Evolutionary conservation across 1,140 invertebrate species (phyloP).

Genomic region (Popillia japonica): DNA sequence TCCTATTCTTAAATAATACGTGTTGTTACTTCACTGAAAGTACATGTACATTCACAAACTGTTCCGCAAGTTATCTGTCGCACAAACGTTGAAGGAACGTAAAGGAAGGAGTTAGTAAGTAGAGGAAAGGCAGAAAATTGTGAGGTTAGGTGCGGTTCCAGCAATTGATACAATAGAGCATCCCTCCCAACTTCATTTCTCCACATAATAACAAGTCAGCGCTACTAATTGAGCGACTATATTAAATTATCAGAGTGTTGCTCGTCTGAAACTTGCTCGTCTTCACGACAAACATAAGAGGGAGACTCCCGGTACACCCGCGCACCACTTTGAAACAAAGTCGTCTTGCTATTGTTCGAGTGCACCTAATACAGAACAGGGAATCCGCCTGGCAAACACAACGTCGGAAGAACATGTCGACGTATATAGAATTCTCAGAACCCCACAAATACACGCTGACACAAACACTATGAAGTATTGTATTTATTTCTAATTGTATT

Average conservation of each 20-base stretch:
- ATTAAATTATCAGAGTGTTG: conserved; percentile 48
- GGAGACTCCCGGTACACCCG: neutral
- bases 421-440: too few species aligned
- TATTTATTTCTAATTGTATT: too few species aligned
- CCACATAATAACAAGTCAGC: conserved; percentile 45
- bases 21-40: too few species aligned
- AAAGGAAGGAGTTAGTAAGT: too few species aligned
- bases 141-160: conserved; percentile 19
- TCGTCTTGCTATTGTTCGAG: neutral
- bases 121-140: conserved; percentile 18
- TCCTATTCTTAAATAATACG: too few species aligned
- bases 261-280: conserved; percentile 43
- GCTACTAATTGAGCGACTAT: conserved; percentile 47
- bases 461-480: too few species aligned
- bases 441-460: too few species aligned
- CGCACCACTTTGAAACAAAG: neutral
- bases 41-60: too few species aligned
- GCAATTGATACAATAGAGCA: conserved; percentile 44
- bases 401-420: too few species aligned
- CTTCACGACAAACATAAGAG: conserved; percentile 3
- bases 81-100: too few species aligned
- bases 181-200: conserved; percentile 45
- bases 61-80: too few species aligned
- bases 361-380: neutral
- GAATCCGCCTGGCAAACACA: too few species aligned